Evolutionary conservation across 2,113 vertebrate species (phyloP), one percentile per base, ranked within the genome.

Genomic region (Plestiodon gilberti): DNA sequence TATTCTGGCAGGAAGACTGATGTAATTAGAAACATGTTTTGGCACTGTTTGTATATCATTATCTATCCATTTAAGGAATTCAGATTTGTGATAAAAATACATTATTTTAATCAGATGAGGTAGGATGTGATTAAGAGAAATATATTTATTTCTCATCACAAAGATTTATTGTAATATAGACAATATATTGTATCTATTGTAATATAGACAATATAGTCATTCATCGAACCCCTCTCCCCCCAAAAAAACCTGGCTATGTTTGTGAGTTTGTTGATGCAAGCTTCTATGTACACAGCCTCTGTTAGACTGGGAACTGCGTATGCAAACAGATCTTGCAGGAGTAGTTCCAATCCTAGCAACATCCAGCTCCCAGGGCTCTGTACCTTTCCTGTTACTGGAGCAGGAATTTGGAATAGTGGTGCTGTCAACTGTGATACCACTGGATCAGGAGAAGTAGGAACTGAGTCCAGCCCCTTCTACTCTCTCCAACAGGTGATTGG

Each of bases 1-100:
- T 75, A 81, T 87, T 81, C 85, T 87, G 78, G 57, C 85, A 75
- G 59, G 59, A 81, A 87, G 78, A 75, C 70, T 81, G 78, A 81
- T 6, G 8, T 86, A 81, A 86, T 86, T 86, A 87, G 69, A 55
- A 75, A 75, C 69, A 81, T 65, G 69, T 35, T 81, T 79, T 81
- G 69, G 40, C 85, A 81, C 52, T 81, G 78, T 74, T 87, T 74
- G 69, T 55, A 65, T 55, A 87, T 81, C 59, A 81, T 86, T 86
- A 74, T 61, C 78, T 80, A 40, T 62, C 77, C 57, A 33, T 33
- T 81, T 81, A 81, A 64, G 64, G 69, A 81, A 81, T 81, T 77
- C 59, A 81, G 85, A 74, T 80, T 81, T 81, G 57, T 86, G 77
- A 80, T 86, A 73, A 86, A 84, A 86, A 81, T 74, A 61, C 18